Base-by-base conservation (phyloP, 2,888 invertebrate species). In the Papilio elwesi region DNA sequence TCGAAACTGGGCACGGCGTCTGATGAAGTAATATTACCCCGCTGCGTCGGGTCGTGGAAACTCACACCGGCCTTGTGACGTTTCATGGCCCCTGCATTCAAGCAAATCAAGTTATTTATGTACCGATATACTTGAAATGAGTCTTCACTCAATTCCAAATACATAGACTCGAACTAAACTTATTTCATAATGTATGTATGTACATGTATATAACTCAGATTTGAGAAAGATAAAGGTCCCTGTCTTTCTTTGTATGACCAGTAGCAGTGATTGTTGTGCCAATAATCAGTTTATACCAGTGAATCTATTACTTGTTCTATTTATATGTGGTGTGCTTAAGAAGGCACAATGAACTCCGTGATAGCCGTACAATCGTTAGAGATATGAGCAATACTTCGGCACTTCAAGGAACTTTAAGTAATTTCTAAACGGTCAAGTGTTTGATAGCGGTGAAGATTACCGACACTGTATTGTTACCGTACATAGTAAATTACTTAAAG, bases 11-110 rank as follows among this genome's bases (percentile, higher is more conserved):
- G 87, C 5, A 89, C 84, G 48, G 82, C 84, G 47, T 88, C 89
- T 10, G 87, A 82, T 52, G 89, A 84, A 6, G 90, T 85, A 67
- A 82, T 83, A 70, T 91, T 90, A 0, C 82, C 83, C 0, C 83
- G 83, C 47, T 92, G 90, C 8, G 83, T 83, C 0, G 94, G 94
- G 77, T 95, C 94, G 77, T 95, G 95, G 81, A 96, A 96, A 59
- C 95, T 90, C 0, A 96, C 94, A 0, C 95, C 95, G 0, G 94
- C 90, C 67, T 94, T 94, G 75, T 95, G 95, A 11, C 96, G 90
- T 78, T 94, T 95, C 96, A 96, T 96, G 0, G 90, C 83, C 48
- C 83, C 93, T 93, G 79, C 26, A 76, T 72, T n/a, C 59, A 26
- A 26, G 26, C 26, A 26, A 26, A 26, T 26, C 26, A 55, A 26